Percentiles rank a stretch among this genome's conserved stretches.
These are phyloP conservation scores for Erythrolamprus reginae DNA, from an alignment of 2,113 vertebrate genomes.

Conservation along the genomic window DNA sequence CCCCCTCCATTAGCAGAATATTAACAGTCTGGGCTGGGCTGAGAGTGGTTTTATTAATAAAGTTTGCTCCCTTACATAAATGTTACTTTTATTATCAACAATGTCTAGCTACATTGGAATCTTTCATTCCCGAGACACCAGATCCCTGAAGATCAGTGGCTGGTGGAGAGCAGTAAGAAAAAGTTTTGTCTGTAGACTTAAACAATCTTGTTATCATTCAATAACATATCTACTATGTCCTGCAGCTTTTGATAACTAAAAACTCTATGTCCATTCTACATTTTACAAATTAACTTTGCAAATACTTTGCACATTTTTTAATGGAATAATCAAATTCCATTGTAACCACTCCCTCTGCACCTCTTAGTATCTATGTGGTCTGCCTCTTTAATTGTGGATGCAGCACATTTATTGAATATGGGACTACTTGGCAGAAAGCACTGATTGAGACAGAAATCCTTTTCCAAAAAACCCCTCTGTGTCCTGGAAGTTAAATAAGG, in stretches of 20 bases:
- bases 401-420: neutral
- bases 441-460: constrained; percentile 4
- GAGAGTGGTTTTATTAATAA: neutral
- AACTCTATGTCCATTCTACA: neutral
- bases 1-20: neutral
- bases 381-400: neutral
- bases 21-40: neutral
- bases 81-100: neutral
- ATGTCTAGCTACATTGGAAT: neutral
- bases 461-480: constrained; percentile 14
- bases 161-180: neutral
- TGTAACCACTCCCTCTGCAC: neutral
- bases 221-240: neutral
- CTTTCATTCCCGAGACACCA: neutral
- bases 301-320: neutral
- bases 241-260: neutral
- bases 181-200: neutral
- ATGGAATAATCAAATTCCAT: neutral
- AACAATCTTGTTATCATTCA: neutral
- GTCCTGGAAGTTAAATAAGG: constrained; percentile 3
- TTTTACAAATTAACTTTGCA: neutral
- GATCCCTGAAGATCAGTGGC: neutral
- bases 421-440: neutral
- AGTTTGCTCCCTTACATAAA: neutral
- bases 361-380: neutral